Conservation (phyloP, 2,888 invertebrate genomes). For the Xylota segnis region DNA sequence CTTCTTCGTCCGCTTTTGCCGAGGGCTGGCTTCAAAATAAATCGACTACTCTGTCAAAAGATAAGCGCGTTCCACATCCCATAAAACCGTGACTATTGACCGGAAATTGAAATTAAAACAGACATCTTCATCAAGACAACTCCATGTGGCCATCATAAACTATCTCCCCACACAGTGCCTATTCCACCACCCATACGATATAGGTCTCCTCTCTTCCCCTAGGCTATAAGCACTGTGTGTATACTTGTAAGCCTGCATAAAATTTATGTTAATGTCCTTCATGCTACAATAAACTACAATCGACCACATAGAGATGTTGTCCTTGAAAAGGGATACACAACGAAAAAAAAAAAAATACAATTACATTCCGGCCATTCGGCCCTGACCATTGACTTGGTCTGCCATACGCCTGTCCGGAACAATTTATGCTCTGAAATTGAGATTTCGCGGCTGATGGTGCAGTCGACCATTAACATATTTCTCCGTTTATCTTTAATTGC, state of each 20-base stretch:
- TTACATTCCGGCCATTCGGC: constrained; percentile 42
- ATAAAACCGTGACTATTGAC: neutral
- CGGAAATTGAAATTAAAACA: neutral
- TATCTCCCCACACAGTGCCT: neutral
- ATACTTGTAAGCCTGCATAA: neutral
- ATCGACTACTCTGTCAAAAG: neutral
- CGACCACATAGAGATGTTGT: constrained; percentile 18
- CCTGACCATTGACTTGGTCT: constrained; percentile 54
- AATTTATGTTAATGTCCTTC: constrained; percentile 55
- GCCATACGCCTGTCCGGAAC: constrained; percentile 13
- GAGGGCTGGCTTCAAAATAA: neutral
- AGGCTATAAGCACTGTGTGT: no score
- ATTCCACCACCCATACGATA: neutral
- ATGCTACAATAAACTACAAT: constrained; percentile 21
- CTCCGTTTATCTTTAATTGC: constrained; percentile 58
- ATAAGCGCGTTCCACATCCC: neutral
- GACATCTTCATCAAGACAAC: neutral
- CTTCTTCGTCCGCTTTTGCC: no score
- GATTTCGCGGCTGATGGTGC: constrained; percentile 58
- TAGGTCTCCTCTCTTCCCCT: neutral
- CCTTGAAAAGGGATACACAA: constrained; percentile 58
- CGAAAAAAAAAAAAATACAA: neutral
- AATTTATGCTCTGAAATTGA: constrained; percentile 66
- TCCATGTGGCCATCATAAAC: neutral
- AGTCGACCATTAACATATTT: constrained; percentile 65